Evolutionary conservation across 2,888 invertebrate species (phyloP).

Genomic region (Tethea ocularis): DNA sequence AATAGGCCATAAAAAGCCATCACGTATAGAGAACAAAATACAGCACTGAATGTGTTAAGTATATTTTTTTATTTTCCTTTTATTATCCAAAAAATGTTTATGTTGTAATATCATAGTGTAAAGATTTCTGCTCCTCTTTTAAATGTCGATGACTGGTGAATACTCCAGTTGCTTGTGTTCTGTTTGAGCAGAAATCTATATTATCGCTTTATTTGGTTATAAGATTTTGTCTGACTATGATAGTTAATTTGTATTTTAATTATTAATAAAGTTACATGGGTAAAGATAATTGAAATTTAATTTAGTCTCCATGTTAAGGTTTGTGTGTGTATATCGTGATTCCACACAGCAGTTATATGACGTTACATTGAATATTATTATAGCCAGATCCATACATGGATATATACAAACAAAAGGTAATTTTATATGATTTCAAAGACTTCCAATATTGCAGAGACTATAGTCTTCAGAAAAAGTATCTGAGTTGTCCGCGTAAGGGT

Average conservation of each 20-base stretch:
- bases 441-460: no score
- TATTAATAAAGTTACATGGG: constrained; percentile 45
- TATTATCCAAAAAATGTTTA: neutral
- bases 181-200: neutral
- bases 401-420: no score
- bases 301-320: neutral
- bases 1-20: neutral
- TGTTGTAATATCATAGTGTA: neutral
- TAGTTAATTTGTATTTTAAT: constrained; percentile 46
- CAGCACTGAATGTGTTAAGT: neutral
- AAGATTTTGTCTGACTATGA: constrained; percentile 36
- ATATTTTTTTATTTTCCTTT: neutral
- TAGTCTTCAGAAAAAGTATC: no score
- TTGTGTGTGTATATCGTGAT: no score
- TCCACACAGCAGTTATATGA: no score
- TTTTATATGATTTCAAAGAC: no score
- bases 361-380: no score
- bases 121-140: neutral
- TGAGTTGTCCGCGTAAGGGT: no score
- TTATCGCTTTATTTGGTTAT: neutral
- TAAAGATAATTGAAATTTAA: constrained; percentile 14
- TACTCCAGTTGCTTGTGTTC: neutral
- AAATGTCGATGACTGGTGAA: no score
- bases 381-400: no score
- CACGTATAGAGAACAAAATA: neutral